Evolutionary conservation across 2,797 vertebrate species (phyloP), one percentile per base, ranked within the genome.

Genomic region (Erethizon dorsatum): DNA sequence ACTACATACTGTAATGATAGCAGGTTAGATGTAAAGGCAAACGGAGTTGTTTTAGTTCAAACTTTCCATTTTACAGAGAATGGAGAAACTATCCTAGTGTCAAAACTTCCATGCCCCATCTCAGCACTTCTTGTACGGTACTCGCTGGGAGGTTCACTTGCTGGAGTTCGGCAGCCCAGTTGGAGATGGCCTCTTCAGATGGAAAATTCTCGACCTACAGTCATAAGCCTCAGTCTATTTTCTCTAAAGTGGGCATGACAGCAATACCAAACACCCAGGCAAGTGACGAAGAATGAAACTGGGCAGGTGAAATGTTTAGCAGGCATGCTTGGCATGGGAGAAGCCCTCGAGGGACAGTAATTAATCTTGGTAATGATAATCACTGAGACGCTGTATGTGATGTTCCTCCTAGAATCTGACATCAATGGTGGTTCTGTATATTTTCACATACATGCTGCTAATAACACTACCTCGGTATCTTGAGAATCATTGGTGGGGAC

Each of bases 371-470:
- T 71, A 15, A 41, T 9, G 61, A 22, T 13, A 26, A 22, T 47
- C 45, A 57, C 6, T 20, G 63, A 78, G 67, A 41, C 22, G 52
- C 4, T 11, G 1, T 5, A 1, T 9, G 4, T 1, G 63, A n/a
- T 10, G 10, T 22, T 83, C 28, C 69, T 91, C 57, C 12, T 15
- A 52, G 75, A 45, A 57, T 12, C 59, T 85, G 47, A 26, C 7
- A 59, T 17, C 26, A 12, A 52, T 22, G 47, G 13, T 1, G 0
- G 1, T 4, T 1, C 9, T 22, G 0, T 45, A 17, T 31, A 0
- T 28, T 28, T 28, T 65, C 14, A 8, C 31, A 11, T n/a, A 5
- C 6, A 22, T 47, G 28, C 24, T 83, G 15, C n/a, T 85, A 47
- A 20, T 10, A 26, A 41, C 28, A 67, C 17, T 33, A 6, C 6